A percentile compares a stretch with the other conserved stretches of the same genome.
These are phyloP conservation scores for Ceratina calcarata DNA, from an alignment of 1,140 invertebrate species.

Conservation along the genomic window DNA sequence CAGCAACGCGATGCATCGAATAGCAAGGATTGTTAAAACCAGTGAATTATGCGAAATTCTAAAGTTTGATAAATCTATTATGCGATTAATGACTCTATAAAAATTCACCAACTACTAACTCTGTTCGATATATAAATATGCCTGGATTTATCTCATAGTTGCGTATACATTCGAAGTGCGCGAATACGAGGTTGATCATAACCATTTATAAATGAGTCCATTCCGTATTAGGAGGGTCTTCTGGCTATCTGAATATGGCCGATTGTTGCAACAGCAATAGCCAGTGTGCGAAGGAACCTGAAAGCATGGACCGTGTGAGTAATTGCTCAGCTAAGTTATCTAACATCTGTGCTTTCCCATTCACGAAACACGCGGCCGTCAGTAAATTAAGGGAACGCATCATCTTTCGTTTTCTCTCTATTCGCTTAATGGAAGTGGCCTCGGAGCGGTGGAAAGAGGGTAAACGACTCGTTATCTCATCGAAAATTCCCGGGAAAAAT, in stretches of 20 bases:
- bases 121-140: no score
- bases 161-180: no score
- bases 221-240: neutral
- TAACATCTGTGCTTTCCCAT: slow-evolving; percentile 1
- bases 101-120: no score
- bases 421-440: no score
- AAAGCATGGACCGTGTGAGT: slow-evolving; percentile 1
- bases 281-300: neutral
- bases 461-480: slow-evolving; percentile 5
- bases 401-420: neutral
- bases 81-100: no score
- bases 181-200: no score
- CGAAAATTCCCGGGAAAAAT: neutral
- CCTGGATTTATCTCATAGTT: no score
- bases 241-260: slow-evolving; percentile 6
- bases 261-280: neutral
- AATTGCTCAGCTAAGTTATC: slow-evolving; percentile 14
- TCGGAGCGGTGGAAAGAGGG: no score
- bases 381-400: neutral
- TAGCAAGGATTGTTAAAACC: no score
- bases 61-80: no score
- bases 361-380: neutral
- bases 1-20: no score
- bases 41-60: no score
- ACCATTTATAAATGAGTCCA: neutral